Evolutionary conservation across 2,113 vertebrate species (phyloP), one percentile per base, ranked within the genome.

Genomic region (Gasterosteus nipponicus): DNA sequence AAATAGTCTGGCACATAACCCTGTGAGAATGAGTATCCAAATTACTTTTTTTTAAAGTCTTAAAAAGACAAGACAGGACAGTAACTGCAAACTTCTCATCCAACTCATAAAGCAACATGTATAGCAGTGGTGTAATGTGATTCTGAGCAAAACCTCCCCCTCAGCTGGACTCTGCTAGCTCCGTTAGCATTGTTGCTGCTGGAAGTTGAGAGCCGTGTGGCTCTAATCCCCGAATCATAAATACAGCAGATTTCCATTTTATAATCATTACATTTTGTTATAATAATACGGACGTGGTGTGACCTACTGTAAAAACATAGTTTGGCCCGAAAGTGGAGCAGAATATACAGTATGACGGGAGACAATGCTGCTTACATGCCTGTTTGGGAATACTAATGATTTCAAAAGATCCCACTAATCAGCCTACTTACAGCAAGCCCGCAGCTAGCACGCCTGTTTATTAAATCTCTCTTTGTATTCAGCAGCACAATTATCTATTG

Each of bases 381-480:
- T 66, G 3, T 64, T 73, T 59, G 29, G 29, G 3, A 38, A 33
- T 41, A 41, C n/a, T 3, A 42, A 14, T 44, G 54, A 75, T 67
- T 22, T 67, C 0, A 44, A 49, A 44, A 68, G 22, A 73, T 61
- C 29, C 6, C 38, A 15, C 16, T 66, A 62, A 58, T 33, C 58
- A 15, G 15, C 8, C 1, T 14, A 58, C 14, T 26, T 70, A 16
- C 4, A 39, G 42, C 47, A 38, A 8, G 29, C 66, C 67, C 41
- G 35, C 46, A 64, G 63, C 62, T n/a, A 49, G n/a, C 42, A 42
- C 12, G 39, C 6, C 18, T 29, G 41, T 26, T 49, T 63, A 73
- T 41, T 47, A 44, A 75, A 18, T 63, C 31, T 70, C 29, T 39
- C 53, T 77, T 47, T 41, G 41, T 84, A 61, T 51, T 78, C 60